phyloP scores from a whole-genome alignment of 2,888 invertebrate species.

The Aricia artaxerxes region DNA sequence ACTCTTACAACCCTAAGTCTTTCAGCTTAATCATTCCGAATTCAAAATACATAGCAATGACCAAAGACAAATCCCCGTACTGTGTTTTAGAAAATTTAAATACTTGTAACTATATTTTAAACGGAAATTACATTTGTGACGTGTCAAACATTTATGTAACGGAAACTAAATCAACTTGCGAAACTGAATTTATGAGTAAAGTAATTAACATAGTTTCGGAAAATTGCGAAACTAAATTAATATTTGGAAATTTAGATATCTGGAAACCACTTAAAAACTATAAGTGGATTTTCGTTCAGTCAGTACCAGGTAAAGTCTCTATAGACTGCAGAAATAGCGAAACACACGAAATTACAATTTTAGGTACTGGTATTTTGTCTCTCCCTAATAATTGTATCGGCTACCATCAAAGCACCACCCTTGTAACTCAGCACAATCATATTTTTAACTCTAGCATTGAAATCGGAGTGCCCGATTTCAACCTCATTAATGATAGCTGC shows the following conservation, averaged over 20 bases:
- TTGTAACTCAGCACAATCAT: too few relatives aligned
- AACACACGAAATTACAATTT: too few relatives aligned
- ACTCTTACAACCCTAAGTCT: constrained; percentile 34
- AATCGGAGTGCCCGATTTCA: neutral
- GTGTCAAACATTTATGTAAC: constrained; percentile 30
- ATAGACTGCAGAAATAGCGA: too few relatives aligned
- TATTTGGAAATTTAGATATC: too few relatives aligned
- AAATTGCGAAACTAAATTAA: too few relatives aligned
- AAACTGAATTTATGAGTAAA: constrained; percentile 33
- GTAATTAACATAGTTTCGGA: too few relatives aligned
- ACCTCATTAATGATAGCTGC: neutral
- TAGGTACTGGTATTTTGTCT: too few relatives aligned
- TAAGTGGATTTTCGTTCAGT: too few relatives aligned
- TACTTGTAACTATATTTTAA: constrained; percentile 27
- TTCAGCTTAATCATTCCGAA: constrained; percentile 39
- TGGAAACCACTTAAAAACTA: too few relatives aligned
- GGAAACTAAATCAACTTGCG: constrained; percentile 29
- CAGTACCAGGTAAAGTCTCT: too few relatives aligned
- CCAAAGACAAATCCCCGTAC: constrained; percentile 39
- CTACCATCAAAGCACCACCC: too few relatives aligned
- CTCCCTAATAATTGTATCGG: too few relatives aligned
- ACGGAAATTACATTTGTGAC: constrained; percentile 33
- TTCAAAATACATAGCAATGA: constrained; percentile 38
- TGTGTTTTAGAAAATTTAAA: constrained; percentile 28
- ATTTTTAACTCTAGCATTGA: neutral